Evolutionary conservation across 1,140 invertebrate species (phyloP).

Genomic region (Papilio aristodemus): DNA sequence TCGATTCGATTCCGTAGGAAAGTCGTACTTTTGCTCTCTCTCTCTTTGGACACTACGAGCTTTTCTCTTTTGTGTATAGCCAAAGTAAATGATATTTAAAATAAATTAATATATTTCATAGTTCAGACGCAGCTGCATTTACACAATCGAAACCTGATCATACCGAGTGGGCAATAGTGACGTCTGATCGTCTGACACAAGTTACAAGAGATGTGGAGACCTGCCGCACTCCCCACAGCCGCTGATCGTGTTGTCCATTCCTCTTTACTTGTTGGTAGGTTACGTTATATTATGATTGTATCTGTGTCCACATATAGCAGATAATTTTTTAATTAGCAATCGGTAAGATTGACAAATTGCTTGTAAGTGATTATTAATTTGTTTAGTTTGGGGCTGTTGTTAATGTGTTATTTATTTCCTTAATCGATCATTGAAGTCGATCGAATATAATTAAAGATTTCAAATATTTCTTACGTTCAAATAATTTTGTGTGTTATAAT

Average conservation of each 20-base stretch:
- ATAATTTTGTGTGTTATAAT: too few species aligned
- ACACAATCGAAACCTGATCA: conserved; percentile 30
- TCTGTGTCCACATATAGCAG: background rate
- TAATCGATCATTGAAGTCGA: background rate
- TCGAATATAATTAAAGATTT: background rate
- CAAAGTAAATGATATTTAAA: conserved; percentile 6
- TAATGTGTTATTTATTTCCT: conserved; percentile 7
- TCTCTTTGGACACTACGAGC: conserved; percentile 32
- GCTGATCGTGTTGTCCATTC: background rate
- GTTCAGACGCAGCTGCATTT: conserved; percentile 32
- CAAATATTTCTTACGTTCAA: too few species aligned
- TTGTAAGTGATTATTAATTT: background rate
- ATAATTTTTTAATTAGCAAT: background rate
- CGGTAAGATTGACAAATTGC: background rate
- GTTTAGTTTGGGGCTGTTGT: background rate
- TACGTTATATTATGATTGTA: background rate
- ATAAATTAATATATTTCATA: conserved; percentile 22
- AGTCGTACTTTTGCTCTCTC: conserved; percentile 9
- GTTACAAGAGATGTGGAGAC: too few species aligned
- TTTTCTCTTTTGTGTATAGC: conserved; percentile 31
- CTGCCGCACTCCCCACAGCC: background rate
- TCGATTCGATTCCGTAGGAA: conserved; percentile 24
- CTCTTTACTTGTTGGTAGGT: background rate
- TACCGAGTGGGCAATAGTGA: background rate
- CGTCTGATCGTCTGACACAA: too few species aligned